phyloP scores from a whole-genome alignment of 2,113 vertebrate genomes.

The Heloderma charlesbogerti region DNA sequence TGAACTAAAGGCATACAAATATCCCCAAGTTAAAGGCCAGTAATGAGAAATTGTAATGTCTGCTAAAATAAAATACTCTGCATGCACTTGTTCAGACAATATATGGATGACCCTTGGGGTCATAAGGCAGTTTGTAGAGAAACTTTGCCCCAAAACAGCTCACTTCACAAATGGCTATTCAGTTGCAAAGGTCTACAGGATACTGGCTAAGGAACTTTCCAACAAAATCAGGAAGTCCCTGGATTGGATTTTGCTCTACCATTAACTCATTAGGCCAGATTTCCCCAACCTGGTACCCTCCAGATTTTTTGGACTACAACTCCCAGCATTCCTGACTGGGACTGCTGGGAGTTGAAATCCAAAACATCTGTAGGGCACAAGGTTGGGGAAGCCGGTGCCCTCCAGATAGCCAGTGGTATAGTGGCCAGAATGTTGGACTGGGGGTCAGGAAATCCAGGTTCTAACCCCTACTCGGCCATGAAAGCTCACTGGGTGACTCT shows the following conservation, averaged over 20 bases:
- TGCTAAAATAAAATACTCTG: conserved; percentile 49
- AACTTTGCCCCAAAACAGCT: conserved; percentile 31
- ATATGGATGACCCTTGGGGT: conserved; percentile 32
- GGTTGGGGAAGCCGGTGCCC: too few species aligned
- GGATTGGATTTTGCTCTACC: not conserved
- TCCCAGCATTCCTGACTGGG: not conserved
- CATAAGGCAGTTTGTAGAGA: conserved; percentile 43
- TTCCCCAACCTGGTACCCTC: too few species aligned
- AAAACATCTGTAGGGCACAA: not conserved
- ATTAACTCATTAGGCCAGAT: not conserved
- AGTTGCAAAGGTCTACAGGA: not conserved
- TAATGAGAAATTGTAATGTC: conserved; percentile 63
- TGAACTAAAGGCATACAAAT: conserved; percentile 69
- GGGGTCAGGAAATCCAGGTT: too few species aligned
- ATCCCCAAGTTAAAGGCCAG: conserved; percentile 48
- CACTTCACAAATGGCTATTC: conserved; percentile 33
- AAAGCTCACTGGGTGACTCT: too few species aligned
- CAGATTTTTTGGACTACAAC: too few species aligned
- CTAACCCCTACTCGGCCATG: too few species aligned
- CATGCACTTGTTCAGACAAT: conserved; percentile 38
- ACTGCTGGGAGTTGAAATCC: not conserved
- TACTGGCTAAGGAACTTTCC: not conserved
- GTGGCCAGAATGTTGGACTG: too few species aligned
- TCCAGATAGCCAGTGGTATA: too few species aligned
- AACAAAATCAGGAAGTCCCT: not conserved